Evolutionary conservation across 1,140 invertebrate genomes (phyloP).

Genomic region (Polyergus mexicanus): DNA sequence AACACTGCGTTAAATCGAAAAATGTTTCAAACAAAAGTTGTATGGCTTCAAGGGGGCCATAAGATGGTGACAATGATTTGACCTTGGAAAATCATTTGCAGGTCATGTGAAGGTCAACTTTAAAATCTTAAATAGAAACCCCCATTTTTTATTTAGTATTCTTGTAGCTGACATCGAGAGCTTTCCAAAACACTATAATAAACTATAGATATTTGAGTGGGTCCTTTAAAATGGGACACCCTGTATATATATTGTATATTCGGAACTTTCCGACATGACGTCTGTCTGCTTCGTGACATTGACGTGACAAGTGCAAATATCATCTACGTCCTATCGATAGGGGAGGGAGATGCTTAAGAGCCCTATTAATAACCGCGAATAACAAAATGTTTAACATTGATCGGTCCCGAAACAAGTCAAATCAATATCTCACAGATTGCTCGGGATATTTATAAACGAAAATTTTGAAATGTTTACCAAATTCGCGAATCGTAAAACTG

Average conservation of each 20-base stretch:
- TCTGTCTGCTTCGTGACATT: constrained; percentile 15
- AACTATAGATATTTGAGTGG: no score
- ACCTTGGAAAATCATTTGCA: no score
- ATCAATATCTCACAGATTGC: neutral
- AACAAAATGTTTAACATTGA: constrained; percentile 33
- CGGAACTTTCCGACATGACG: constrained; percentile 7
- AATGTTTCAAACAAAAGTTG: no score
- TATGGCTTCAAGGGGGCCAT: no score
- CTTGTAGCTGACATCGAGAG: no score
- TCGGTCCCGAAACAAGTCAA: neutral
- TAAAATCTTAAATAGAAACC: no score
- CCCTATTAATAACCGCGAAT: constrained; percentile 30
- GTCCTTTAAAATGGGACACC: no score
- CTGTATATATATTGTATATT: neutral
- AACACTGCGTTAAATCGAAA: no score
- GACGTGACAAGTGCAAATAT: constrained; percentile 43
- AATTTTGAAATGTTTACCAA: constrained; percentile 1
- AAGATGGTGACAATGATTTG: no score
- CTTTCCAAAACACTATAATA: no score
- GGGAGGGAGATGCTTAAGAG: neutral
- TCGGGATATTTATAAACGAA: neutral
- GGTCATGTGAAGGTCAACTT: no score
- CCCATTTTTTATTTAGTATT: no score
- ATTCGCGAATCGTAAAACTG: neutral
- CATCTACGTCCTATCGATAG: constrained; percentile 5